Percentiles rank a stretch among this genome's conserved stretches.
phyloP scores from a whole-genome alignment of 2,797 vertebrate species.

The Tenualosa ilisha region DNA sequence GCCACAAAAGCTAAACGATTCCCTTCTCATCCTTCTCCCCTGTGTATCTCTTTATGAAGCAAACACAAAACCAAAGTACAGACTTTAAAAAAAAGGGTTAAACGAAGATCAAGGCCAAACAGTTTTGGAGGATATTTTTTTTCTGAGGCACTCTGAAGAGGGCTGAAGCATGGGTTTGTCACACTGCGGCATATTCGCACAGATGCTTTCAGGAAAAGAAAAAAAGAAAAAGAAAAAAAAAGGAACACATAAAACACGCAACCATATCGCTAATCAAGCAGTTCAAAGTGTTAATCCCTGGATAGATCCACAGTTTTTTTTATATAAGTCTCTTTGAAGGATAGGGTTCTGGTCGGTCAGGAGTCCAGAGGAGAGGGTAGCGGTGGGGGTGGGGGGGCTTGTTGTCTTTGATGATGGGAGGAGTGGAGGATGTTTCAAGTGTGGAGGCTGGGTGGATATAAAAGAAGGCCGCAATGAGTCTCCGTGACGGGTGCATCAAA shows the following conservation, averaged over 20 bases:
- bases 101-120: constrained; percentile 24
- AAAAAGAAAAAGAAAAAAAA: background rate
- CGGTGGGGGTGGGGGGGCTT: background rate
- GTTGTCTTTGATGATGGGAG: background rate
- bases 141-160: constrained; percentile 26
- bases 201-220: background rate
- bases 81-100: background rate
- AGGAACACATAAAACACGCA: constrained; percentile 10
- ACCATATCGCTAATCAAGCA: constrained; percentile 32
- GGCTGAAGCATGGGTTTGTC: background rate
- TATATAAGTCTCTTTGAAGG: constrained; percentile 41
- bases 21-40: background rate
- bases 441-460: background rate
- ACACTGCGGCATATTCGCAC: constrained; percentile 8
- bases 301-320: constrained; percentile 44
- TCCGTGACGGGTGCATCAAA: constrained; percentile 12
- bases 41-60: background rate
- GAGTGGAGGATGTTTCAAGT: background rate
- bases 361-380: background rate
- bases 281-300: constrained; percentile 32
- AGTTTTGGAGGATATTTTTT: background rate
- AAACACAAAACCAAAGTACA: background rate
- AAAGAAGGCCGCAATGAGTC: background rate
- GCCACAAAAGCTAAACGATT: background rate
- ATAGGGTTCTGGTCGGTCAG: constrained; percentile 26